Percentiles rank a stretch among this genome's conserved stretches.
Conservation (phyloP, 2,888 invertebrate species). For the Hirtodrosophila histrioides region DNA sequence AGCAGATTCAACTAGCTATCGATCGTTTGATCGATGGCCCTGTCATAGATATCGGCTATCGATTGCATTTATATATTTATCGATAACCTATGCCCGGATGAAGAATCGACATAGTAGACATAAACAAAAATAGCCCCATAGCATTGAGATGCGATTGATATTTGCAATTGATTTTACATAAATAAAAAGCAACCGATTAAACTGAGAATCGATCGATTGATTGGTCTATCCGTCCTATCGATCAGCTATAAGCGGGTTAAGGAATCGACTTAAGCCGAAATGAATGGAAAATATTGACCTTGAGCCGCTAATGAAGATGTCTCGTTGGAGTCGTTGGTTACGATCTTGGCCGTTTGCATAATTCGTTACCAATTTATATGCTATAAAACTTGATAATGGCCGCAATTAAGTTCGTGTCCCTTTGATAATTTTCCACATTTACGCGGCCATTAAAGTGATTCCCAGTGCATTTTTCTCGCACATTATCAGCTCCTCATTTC, state of each 20-base stretch:
- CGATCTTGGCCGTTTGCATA: slow-evolving; percentile 60
- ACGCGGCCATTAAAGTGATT: slow-evolving; percentile 77
- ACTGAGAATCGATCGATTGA: background rate
- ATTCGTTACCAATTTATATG: slow-evolving; percentile 78
- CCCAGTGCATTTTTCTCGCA: slow-evolving; percentile 68
- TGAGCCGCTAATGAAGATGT: slow-evolving; percentile 59
- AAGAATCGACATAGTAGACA: too few species aligned
- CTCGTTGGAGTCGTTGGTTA: slow-evolving; percentile 13
- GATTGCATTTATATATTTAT: too few species aligned
- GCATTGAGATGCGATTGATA: too few species aligned
- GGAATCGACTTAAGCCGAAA: background rate
- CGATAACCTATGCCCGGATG: too few species aligned
- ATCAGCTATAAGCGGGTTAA: too few species aligned
- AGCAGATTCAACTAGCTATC: too few species aligned
- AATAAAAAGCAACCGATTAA: background rate
- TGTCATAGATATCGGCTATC: too few species aligned
- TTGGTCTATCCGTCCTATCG: too few species aligned
- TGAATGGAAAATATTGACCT: slow-evolving; percentile 2
- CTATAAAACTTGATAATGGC: slow-evolving; percentile 75
- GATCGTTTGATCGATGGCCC: too few species aligned
- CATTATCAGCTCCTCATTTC: slow-evolving; percentile 67
- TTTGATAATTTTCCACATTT: slow-evolving; percentile 78
- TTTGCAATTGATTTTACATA: too few species aligned
- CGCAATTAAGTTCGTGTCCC: slow-evolving; percentile 81
- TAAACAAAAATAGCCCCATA: too few species aligned